phyloP scores from a whole-genome alignment of 2,797 vertebrate genomes.

The Microctenopoma lineatum region DNA sequence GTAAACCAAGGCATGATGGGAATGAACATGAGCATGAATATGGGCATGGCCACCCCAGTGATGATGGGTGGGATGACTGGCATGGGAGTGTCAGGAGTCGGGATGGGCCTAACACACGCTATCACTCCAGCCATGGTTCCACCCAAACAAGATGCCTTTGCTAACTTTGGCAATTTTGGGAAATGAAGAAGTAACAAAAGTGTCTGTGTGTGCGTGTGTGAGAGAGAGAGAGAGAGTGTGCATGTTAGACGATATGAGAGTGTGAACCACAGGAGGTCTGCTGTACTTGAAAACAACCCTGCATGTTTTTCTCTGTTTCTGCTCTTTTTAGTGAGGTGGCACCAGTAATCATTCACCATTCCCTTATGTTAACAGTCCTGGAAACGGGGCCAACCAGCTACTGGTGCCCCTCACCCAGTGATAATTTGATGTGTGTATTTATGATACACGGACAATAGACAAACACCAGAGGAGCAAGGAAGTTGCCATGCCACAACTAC shows the following conservation, averaged over 20 bases:
- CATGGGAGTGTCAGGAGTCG: slow-evolving; percentile 86
- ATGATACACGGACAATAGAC: slow-evolving; percentile 20
- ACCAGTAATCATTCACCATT: slow-evolving; percentile 25
- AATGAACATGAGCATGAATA: slow-evolving; percentile 84
- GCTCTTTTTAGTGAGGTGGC: slow-evolving; percentile 42
- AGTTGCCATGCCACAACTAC: slow-evolving; percentile 25
- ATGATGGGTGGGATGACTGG: slow-evolving; percentile 80
- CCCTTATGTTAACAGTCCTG: slow-evolving; percentile 9
- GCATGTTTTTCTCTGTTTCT: slow-evolving; percentile 69
- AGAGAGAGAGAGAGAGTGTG: slow-evolving; percentile 33
- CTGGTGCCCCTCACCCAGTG: slow-evolving; percentile 13
- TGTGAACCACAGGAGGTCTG: slow-evolving; percentile 53
- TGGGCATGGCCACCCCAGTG: slow-evolving; percentile 87
- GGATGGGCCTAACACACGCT: slow-evolving; percentile 75
- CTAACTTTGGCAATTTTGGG: slow-evolving; percentile 98
- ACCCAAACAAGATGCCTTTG: slow-evolving; percentile 98
- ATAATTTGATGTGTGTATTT: slow-evolving; percentile 25
- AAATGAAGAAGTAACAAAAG: slow-evolving; percentile 84
- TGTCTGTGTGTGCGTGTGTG: slow-evolving; percentile 25
- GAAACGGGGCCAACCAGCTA: not conserved
- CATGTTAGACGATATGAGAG: slow-evolving; percentile 44
- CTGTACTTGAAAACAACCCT: slow-evolving; percentile 67
- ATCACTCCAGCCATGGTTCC: slow-evolving; percentile 84
- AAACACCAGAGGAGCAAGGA: slow-evolving; percentile 30
- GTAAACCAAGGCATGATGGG: slow-evolving; percentile 81